Base-by-base conservation (phyloP, 2,888 invertebrate genomes). In the Tuberolachnus salignus region DNA sequence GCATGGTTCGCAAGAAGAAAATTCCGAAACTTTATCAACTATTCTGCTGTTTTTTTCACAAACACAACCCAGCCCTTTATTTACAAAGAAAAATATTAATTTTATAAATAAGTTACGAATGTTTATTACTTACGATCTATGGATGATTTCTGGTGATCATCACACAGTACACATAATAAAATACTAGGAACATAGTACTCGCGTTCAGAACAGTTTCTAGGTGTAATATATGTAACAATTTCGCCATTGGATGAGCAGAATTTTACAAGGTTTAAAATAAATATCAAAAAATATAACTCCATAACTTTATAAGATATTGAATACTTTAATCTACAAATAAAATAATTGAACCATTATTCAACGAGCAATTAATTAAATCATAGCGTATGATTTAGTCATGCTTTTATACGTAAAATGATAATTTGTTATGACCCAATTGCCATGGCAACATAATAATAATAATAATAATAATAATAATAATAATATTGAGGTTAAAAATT, bases 1-100 rank as follows among this genome's bases (percentile, higher is more conserved):
- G 49, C 75, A 78, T 46, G 46, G 67, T 78, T 59, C 67, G 59
- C 75, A 78, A 49, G 23, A 26, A 51, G n/a, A 49, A 23, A 49
- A 61, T 6, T 46, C 64, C 55, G 46, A 46, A 46, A 19, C 51
- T 21, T 73, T 73, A 21, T 51, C 51, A 11, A 73, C 8, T 21
- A 21, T 57, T 59, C 13, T 78, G 59, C 59, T 78, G 14, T 67
- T 78, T 57, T 78, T 78, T n/a, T 78, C 67, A 49, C 75, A 78
- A 67, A 67, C 9, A 21, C 75, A 78, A 49, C 42, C 57, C 9
- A 67, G 21, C 1, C 75, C 75, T 78, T 67, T 4, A 44, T 44
- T 49, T 57, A 55, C 3, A 61, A 19, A 19, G 19, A 63, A 21
- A 55, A 21, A 55, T 11, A 51, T 51, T 64, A 46, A 46, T 23